Evolutionary conservation across 92 coral and sea anemone species (phyloP).

Genomic region (Plumapathes pennacea): DNA sequence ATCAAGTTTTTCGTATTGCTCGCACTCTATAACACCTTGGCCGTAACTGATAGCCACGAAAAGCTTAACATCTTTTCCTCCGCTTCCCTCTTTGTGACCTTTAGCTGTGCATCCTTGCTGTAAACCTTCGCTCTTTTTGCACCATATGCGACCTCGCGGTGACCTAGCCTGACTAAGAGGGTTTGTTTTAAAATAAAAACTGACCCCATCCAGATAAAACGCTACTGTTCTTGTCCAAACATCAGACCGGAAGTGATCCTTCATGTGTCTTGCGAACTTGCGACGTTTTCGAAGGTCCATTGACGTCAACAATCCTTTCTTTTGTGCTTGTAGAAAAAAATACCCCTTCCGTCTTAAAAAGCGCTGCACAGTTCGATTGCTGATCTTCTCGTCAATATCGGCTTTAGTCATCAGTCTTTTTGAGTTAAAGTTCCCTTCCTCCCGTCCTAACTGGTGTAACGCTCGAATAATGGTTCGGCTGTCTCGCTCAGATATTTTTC

Average conservation of each 20-base stretch:
- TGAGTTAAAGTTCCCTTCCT: too few species aligned
- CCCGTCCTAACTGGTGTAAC: too few species aligned
- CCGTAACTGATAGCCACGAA: slow-evolving; percentile 27
- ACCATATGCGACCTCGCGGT: slow-evolving; percentile 19
- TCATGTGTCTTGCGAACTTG: slow-evolving; percentile 19
- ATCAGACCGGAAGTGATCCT: slow-evolving; percentile 1
- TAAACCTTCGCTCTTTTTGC: slow-evolving; percentile 13
- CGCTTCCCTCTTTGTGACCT: slow-evolving; percentile 45
- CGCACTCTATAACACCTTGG: slow-evolving; percentile 21
- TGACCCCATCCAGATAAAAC: slow-evolving; percentile 33
- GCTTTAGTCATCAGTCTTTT: too few species aligned
- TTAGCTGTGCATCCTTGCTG: slow-evolving; percentile 31
- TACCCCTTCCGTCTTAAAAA: slow-evolving; percentile 23
- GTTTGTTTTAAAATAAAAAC: slow-evolving; percentile 16
- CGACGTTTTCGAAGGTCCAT: slow-evolving; percentile 23
- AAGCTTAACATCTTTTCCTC: slow-evolving; percentile 19
- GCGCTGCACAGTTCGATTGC: slow-evolving; percentile 24
- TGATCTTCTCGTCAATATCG: background rate
- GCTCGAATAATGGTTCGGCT: too few species aligned
- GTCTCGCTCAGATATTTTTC: too few species aligned
- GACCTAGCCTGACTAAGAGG: slow-evolving; percentile 35
- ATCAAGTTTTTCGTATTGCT: slow-evolving; percentile 24
- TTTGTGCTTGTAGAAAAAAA: slow-evolving; percentile 7
- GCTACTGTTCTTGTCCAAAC: slow-evolving; percentile 24
- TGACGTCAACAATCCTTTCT: slow-evolving; percentile 22